Evolutionary conservation across 1,140 invertebrate species (phyloP), one percentile per base, ranked within the genome.

Genomic region (Drosophila varians): DNA sequence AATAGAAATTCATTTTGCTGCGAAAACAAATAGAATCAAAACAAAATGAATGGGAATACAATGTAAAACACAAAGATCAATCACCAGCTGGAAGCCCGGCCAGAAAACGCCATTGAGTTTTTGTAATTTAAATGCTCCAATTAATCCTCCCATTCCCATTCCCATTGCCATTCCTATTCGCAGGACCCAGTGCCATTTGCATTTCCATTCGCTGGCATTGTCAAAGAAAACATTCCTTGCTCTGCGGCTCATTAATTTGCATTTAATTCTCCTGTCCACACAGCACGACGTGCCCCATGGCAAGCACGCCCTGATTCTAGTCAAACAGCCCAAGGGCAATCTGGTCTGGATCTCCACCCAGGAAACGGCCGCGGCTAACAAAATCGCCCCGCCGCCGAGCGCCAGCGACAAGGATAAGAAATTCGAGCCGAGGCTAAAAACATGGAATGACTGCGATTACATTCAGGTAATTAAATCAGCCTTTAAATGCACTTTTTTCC

Each of bases 401-500:
- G 90, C 74, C 54, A 80, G 74, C 48, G 90, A 91, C 54, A 91
- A 91, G 75, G 90, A 91, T 55, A 91, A 91, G 75, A 90, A 90
- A 76, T 90, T 90, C 51, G 91, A 92, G 74, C 93, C 93, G 69
- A 91, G 90, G 56, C 90, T 93, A 48, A 71, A 92, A 89, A 95
- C 95, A 57, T 97, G 96, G 96, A 94, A 95, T 74, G 94, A 96
- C 61, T 97, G 96, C 91, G 96, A 97, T 83, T 94, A 96, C 87
- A 96, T 97, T 66, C 94, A 94, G 92, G 93, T 93, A 92, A 83
- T 77, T 90, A 90, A 77, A 82, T 78, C 54, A 65, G 68, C 68
- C 64, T 62, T 72, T 73, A 79, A 86, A 86, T 84, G 66, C 79
- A 83, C 74, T 74, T 61, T 53, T n/a, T n/a, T n/a, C n/a, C n/a